Evolutionary conservation across 2,797 vertebrate species (phyloP), one percentile per base, ranked within the genome.

Genomic region (Lutra lutra): DNA sequence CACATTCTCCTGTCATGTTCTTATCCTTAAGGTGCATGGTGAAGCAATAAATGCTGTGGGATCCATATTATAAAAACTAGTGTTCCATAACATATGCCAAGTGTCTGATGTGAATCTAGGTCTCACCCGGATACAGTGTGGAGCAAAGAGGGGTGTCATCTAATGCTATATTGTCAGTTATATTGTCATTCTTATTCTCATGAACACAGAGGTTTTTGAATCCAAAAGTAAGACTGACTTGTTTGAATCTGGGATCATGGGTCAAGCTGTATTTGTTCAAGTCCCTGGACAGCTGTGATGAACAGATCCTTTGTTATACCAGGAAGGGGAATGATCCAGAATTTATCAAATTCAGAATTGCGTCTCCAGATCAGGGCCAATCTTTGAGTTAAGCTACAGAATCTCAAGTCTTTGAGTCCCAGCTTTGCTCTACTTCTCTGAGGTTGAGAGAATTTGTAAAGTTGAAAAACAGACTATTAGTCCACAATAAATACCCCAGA

Each of bases 401-500:
- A 35, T 54, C 77, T 84, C 2, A 25, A 79, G 17, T 90, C 20
- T 82, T 17, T 79, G 29, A 89, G 58, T 54, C 62, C 15, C 10
- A 58, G 4, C 10, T 80, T 83, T 79, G 3, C 27, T 68, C 17
- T 80, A 58, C 23, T 86, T 94, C 20, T 89, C 12, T 54, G 54
- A 89, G 64, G 20, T 32, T 88, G 77, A 86, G 35, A 88, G 35
- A 84, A 86, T 48, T 91, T 77, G 86, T 54, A 25, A 94, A 89
- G 32, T 17, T 66, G 46, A 80, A 70, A 77, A 87, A 83, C 75
- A 14, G 15, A 88, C n/a, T 21, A 2, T 64, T 96, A 54, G 12
- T 29, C 58, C 21, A 62, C 27, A 83, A 91, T 73, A 43, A 96
- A 56, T 60, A 27, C 58, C 58, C 58, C 25, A 60, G 25, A 38